Conservation (phyloP, 2,888 invertebrate species). For the Tetragonula carbonaria region DNA sequence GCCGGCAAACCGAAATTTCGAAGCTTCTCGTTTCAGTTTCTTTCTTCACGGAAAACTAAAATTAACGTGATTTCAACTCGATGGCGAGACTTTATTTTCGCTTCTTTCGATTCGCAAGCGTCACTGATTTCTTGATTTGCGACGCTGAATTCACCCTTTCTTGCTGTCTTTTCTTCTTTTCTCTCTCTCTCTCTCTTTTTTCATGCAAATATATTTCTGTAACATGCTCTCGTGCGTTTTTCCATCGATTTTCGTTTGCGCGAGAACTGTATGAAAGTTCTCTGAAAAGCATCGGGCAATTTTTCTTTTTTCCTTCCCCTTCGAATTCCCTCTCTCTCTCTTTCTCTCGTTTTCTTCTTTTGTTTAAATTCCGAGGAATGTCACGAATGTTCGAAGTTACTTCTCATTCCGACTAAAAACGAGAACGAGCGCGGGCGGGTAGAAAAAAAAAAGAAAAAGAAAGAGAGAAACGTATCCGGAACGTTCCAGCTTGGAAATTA, state of each 20-base stretch:
- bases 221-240: neutral
- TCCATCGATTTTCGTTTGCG: constrained; percentile 15
- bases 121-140: constrained; percentile 7
- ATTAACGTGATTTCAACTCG: neutral
- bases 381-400: neutral
- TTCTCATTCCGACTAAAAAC: constrained; percentile 3
- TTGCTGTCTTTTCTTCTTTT: neutral
- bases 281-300: neutral
- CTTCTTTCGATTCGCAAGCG: neutral
- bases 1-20: neutral
- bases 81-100: neutral
- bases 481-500: neutral
- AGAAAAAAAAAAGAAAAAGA: neutral
- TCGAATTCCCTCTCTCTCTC: neutral
- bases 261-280: neutral
- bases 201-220: neutral
- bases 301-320: neutral
- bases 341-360: neutral
- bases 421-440: neutral
- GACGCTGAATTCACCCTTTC: neutral
- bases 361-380: neutral
- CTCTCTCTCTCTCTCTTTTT: neutral
- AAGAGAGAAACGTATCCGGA: too few relatives aligned
- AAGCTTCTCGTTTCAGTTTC: neutral
- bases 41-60: neutral